These are phyloP conservation scores for Xylota segnis DNA, from an alignment of 2,888 invertebrate genomes.

Conservation along the genomic window DNA sequence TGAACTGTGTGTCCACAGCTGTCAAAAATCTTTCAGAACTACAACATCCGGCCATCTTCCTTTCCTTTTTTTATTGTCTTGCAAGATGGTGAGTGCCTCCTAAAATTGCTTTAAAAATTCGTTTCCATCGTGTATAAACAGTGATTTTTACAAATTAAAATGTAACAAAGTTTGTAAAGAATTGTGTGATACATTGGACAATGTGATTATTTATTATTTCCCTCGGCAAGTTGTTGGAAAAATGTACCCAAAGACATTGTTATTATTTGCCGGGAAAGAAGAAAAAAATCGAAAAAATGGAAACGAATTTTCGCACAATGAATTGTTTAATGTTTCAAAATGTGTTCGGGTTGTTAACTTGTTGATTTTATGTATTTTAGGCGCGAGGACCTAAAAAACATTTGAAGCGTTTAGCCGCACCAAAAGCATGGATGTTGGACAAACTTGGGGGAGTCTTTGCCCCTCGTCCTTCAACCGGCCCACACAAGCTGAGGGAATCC, in stretches of 20 bases:
- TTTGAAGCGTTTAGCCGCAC: slow-evolving; percentile 99
- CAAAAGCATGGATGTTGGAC: slow-evolving; percentile 99
- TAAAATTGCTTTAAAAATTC: slow-evolving; percentile 78
- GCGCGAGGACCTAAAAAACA: slow-evolving; percentile 99
- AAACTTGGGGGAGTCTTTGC: slow-evolving; percentile 99
- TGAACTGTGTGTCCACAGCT: slow-evolving; percentile 43
- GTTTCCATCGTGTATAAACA: slow-evolving; percentile 78
- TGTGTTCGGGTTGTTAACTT: not conserved
- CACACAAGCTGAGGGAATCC: slow-evolving; percentile 98
- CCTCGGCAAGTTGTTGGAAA: not conserved
- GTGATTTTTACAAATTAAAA: slow-evolving; percentile 56
- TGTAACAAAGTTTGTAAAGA: slow-evolving; percentile 23
- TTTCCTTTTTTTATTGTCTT: slow-evolving; percentile 83
- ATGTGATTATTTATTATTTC: slow-evolving; percentile 27
- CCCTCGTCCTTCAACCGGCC: slow-evolving; percentile 98
- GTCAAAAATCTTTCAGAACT: slow-evolving; percentile 57
- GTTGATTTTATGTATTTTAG: slow-evolving; percentile 85
- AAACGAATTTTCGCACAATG: slow-evolving; percentile 41
- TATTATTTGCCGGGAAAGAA: slow-evolving; percentile 46
- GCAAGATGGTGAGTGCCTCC: slow-evolving; percentile 84
- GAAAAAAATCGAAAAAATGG: not conserved
- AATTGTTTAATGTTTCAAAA: not conserved
- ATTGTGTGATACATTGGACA: slow-evolving; percentile 2
- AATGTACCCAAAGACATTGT: not conserved
- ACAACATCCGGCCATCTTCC: slow-evolving; percentile 80